A percentile compares a stretch with the other conserved stretches of the same genome.
phyloP scores from a whole-genome alignment of 2,113 vertebrate species.

The Ciconia boyciana region DNA sequence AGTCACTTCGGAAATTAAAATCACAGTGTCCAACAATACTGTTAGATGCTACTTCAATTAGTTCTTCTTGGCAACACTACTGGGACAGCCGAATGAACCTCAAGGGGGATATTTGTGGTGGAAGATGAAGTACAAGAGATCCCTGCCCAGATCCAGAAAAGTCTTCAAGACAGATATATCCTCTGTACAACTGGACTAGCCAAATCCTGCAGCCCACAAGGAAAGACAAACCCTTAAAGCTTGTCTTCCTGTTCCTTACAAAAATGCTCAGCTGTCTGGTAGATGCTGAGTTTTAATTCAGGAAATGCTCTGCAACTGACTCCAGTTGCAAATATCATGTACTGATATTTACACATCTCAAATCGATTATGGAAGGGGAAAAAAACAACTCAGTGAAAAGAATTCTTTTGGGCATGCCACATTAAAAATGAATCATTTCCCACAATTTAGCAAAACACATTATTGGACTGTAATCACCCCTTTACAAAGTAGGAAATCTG shows the following conservation, averaged over 20 bases:
- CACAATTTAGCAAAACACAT: not conserved
- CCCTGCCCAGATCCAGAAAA: not conserved
- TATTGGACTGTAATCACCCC: not conserved
- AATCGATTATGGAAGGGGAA: not conserved
- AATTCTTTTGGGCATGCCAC: not conserved
- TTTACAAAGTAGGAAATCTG: not conserved
- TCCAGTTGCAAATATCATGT: not conserved
- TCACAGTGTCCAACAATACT: not conserved
- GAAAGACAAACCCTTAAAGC: not conserved
- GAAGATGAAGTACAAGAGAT: constrained; percentile 2
- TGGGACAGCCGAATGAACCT: not conserved
- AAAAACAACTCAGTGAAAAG: not conserved
- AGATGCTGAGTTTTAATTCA: not conserved
- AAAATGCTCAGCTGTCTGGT: not conserved
- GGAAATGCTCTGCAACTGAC: not conserved
- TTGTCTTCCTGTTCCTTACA: not conserved
- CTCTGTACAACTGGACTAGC: not conserved
- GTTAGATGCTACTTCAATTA: constrained; percentile 23
- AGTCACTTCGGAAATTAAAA: constrained; percentile 28
- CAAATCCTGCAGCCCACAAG: not conserved
- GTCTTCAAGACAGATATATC: not conserved
- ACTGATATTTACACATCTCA: not conserved
- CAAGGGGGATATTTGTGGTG: constrained; percentile 39
- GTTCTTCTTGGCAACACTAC: constrained; percentile 10
- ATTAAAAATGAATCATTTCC: not conserved